Evolutionary conservation across 2,888 invertebrate species (phyloP).

Genomic region (Octodonta nipae): DNA sequence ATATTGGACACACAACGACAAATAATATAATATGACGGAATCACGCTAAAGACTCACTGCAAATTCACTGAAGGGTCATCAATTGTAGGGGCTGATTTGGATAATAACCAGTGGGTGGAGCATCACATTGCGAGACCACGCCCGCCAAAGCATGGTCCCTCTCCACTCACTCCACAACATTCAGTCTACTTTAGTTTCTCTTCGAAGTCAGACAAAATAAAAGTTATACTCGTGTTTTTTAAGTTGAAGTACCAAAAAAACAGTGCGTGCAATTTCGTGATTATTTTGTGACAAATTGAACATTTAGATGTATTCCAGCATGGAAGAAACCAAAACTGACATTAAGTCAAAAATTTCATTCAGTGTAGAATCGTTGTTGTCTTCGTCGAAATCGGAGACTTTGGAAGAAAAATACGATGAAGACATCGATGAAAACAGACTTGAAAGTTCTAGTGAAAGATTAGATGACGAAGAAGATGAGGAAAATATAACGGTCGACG

Average conservation of each 20-base stretch:
- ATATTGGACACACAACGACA: conserved; percentile 26
- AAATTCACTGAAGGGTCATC: conserved; percentile 22
- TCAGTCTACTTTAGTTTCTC: conserved; percentile 20
- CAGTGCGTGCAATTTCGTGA: not conserved
- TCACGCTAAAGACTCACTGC: conserved; percentile 26
- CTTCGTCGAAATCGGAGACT: conserved; percentile 14
- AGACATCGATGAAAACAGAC: conserved; percentile 18
- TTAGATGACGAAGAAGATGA: conserved; percentile 36
- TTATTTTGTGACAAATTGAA: not conserved
- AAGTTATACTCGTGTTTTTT: too few relatives aligned
- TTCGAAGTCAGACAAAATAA: too few relatives aligned
- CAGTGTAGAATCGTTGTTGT: conserved; percentile 55
- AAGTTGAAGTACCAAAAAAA: too few relatives aligned
- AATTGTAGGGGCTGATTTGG: conserved; percentile 24
- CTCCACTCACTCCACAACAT: conserved; percentile 13
- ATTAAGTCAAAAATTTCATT: conserved; percentile 57
- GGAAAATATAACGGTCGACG: conserved; percentile 32
- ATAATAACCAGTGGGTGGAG: conserved; percentile 25
- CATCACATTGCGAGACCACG: conserved; percentile 12
- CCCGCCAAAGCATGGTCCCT: conserved; percentile 23
- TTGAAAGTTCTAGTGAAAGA: conserved; percentile 29
- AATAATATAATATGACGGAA: conserved; percentile 31
- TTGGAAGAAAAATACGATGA: conserved; percentile 17
- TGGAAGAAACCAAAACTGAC: conserved; percentile 31
- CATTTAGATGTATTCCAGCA: conserved; percentile 21